Conservation (phyloP, 2,797 vertebrate species). For the Microctenopoma stevenorrisi region DNA sequence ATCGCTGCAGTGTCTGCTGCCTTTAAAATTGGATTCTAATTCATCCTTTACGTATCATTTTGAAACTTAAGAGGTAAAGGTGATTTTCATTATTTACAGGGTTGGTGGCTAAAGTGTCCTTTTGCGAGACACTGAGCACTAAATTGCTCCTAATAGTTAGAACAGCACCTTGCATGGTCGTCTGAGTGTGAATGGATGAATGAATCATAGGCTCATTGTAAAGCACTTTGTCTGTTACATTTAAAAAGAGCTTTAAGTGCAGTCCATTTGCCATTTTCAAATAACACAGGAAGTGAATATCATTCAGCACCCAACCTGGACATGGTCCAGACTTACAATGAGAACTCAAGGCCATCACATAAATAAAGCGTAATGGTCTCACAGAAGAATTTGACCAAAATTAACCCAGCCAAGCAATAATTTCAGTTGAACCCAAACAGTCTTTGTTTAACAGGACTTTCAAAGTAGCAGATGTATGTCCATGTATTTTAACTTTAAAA, state of each 20-base stretch:
- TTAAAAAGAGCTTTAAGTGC: background rate
- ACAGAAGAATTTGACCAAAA: background rate
- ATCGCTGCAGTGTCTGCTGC: slow-evolving; percentile 8
- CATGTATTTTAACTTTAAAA: slow-evolving; percentile 1
- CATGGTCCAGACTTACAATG: background rate
- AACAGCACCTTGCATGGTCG: background rate
- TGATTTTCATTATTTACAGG: background rate
- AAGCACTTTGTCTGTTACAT: background rate
- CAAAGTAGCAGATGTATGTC: background rate
- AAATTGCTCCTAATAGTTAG: background rate
- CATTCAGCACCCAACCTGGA: background rate
- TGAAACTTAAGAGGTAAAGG: background rate
- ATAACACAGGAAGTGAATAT: background rate
- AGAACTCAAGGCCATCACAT: background rate
- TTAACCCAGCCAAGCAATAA: background rate
- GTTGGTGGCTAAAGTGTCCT: slow-evolving; percentile 10
- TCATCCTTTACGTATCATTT: background rate
- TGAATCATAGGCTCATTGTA: background rate
- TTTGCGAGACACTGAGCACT: background rate
- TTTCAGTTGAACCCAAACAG: background rate
- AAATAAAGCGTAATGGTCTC: background rate
- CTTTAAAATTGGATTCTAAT: background rate
- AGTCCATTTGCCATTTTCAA: background rate
- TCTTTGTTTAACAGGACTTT: background rate
- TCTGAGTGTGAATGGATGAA: slow-evolving; percentile 2